Percentiles rank a stretch among this genome's conserved stretches.
Conservation (phyloP, 1,140 invertebrate genomes). For the Diachasma alloeum region DNA sequence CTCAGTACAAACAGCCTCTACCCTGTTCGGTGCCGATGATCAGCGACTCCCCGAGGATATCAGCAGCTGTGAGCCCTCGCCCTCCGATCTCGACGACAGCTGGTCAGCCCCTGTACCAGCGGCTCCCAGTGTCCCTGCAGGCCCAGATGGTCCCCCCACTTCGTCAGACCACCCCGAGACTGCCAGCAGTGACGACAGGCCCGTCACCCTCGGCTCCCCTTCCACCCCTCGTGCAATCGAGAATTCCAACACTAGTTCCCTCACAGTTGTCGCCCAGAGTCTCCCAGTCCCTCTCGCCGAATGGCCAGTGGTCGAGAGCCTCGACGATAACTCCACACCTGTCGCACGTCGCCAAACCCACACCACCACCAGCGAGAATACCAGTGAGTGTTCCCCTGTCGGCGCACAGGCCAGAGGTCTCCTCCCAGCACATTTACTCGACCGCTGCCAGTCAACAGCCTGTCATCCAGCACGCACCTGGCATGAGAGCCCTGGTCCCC, state of each 20-base stretch:
- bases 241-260: constrained; percentile 46
- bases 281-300: constrained; percentile 53
- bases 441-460: constrained; percentile 58
- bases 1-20: constrained; percentile 46
- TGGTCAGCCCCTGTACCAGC: constrained; percentile 54
- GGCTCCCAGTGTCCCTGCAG: constrained; percentile 54
- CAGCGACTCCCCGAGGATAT: constrained; percentile 41
- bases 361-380: constrained; percentile 44
- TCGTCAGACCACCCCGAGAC: constrained; percentile 53
- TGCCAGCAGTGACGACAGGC: constrained; percentile 41
- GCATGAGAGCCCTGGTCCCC: constrained; percentile 55
- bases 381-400: constrained; percentile 55
- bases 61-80: constrained; percentile 40
- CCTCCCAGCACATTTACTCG: constrained; percentile 56
- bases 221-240: constrained; percentile 43
- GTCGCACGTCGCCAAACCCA: constrained; percentile 31
- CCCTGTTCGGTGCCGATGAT: constrained; percentile 41
- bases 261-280: constrained; percentile 48
- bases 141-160: constrained; percentile 51
- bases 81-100: constrained; percentile 34
- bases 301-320: constrained; percentile 56
- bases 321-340: constrained; percentile 38
- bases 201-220: background rate
- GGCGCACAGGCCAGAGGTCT: constrained; percentile 47
- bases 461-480: constrained; percentile 60